phyloP scores from a whole-genome alignment of 2,113 vertebrate genomes.

The Neolamprologus toae region DNA sequence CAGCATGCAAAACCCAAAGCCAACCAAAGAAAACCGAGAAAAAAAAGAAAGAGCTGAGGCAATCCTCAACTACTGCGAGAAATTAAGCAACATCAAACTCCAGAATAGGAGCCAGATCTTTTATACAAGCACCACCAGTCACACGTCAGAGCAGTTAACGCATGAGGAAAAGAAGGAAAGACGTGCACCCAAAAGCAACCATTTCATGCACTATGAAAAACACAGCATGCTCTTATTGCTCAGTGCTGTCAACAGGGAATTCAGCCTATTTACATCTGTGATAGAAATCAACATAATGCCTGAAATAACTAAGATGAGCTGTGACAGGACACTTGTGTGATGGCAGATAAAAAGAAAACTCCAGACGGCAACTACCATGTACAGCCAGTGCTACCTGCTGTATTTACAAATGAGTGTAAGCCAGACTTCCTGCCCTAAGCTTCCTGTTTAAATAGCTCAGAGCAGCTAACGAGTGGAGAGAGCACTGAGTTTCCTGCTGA shows the following conservation, averaged over 20 bases:
- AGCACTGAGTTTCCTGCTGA: conserved; percentile 71
- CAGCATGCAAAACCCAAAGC: conserved; percentile 52
- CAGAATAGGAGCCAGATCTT: conserved; percentile 1
- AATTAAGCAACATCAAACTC: conserved; percentile 18
- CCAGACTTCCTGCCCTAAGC: conserved; percentile 48
- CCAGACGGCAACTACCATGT: background rate
- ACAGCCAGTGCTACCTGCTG: conserved; percentile 12
- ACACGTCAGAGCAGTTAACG: background rate
- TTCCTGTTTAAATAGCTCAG: conserved; percentile 54
- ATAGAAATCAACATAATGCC: background rate
- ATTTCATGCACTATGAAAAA: conserved; percentile 34
- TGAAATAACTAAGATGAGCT: background rate
- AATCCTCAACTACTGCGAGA: background rate
- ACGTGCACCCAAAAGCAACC: conserved; percentile 3
- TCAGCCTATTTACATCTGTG: conserved; percentile 41
- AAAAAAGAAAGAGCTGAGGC: background rate
- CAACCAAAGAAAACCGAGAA: background rate
- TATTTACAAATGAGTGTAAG: conserved; percentile 40
- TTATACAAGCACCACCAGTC: background rate
- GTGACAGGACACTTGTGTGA: background rate
- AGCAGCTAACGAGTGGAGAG: conserved; percentile 1
- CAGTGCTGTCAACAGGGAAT: conserved; percentile 57
- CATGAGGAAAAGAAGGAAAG: background rate
- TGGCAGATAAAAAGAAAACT: background rate
- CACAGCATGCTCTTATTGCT: background rate